Conservation (phyloP, 2,888 invertebrate genomes). For the Acleris cristana region DNA sequence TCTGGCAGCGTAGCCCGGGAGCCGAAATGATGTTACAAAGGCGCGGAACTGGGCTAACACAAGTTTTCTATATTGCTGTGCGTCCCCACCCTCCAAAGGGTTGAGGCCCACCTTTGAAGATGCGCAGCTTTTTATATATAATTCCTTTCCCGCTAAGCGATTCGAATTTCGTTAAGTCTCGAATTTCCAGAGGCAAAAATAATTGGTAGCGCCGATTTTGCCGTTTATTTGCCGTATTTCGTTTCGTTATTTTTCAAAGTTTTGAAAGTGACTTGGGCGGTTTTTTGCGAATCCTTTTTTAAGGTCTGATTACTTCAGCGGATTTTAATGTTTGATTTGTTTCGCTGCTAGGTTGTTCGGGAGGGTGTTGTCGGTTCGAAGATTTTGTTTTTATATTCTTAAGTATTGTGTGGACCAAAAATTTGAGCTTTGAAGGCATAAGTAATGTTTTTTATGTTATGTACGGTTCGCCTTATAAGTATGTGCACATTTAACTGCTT, state of each 20-base stretch:
- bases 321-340: conserved; percentile 51
- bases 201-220: conserved; percentile 78
- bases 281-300: conserved; percentile 56
- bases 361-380: conserved; percentile 30
- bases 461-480: too few species aligned
- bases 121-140: conserved; percentile 80
- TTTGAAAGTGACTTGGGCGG: conserved; percentile 46
- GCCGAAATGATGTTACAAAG: conserved; percentile 84
- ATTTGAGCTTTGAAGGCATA: too few species aligned
- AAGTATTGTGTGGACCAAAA: not conserved
- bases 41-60: conserved; percentile 84
- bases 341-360: conserved; percentile 43
- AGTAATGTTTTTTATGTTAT: too few species aligned
- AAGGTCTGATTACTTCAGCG: conserved; percentile 53
- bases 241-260: conserved; percentile 52
- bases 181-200: conserved; percentile 80
- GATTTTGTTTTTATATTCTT: not conserved
- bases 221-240: conserved; percentile 55
- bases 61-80: conserved; percentile 84
- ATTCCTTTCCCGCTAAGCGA: conserved; percentile 79
- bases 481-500: too few species aligned
- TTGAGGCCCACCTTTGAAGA: conserved; percentile 81
- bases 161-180: conserved; percentile 83
- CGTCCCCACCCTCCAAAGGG: conserved; percentile 72
- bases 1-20: conserved; percentile 57